Base-by-base conservation (phyloP, 2,113 vertebrate genomes). In the Seriola quinqueradiata region DNA sequence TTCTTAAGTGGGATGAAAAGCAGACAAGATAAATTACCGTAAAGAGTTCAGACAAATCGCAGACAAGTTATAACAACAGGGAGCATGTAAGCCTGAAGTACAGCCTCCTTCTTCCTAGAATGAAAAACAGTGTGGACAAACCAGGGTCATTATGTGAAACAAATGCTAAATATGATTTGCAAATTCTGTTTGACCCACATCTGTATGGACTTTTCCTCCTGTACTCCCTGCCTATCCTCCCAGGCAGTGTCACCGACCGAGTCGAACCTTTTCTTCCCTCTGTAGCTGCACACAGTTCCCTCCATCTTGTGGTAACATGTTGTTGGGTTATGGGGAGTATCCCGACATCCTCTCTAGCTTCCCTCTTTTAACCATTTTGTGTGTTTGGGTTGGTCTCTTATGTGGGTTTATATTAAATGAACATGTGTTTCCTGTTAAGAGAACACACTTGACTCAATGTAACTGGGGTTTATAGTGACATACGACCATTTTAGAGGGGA, bases 351-450 rank as follows among this genome's bases (percentile, higher is more conserved):
- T 21, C 71, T 34, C 63, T 4, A 58, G 14, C 48, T 25, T 64
- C 67, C 70, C 61, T 59, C 19, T 46, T 44, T 50, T 8, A 70
- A 4, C 73, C 84, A 6, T 16, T 52, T 12, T 58, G 13, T 89
- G 68, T 84, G 28, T 80, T 86, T 63, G n/a, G 52, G 32, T 74
- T 13, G 12, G 55, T 36, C 57, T 77, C 32, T 73, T 23, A 54
- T 74, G 50, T 86, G 76, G 79, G 61, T 83, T 79, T 50, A 61
- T 54, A 58, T 77, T 48, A 64, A 70, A 68, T 64, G 4, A 79
- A 70, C 77, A 61, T 58, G 28, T 82, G 36, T 14, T 52, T 28
- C n/a, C 36, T 9, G 44, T 79, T 52, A 48, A 46, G 23, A 42
- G 11, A 50, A 61, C 9, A 25, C 2, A 17, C 42, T 38, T 58